A percentile compares a stretch with the other conserved stretches of the same genome.
phyloP scores from a whole-genome alignment of 2,113 vertebrate genomes.

The Nicator chloris region DNA sequence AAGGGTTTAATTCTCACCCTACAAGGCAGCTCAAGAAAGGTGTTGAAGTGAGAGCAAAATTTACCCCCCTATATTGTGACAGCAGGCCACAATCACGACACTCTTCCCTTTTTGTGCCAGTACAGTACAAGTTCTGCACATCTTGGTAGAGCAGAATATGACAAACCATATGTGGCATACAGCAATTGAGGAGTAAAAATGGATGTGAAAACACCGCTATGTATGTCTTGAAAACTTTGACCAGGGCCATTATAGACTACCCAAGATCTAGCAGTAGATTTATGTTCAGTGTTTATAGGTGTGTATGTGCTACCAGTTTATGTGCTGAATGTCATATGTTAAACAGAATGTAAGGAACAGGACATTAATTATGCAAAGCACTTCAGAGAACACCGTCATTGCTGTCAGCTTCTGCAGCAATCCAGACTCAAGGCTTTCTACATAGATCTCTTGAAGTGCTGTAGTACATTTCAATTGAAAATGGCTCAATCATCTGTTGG shows the following conservation, averaged over 20 bases:
- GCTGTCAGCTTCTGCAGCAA: not conserved
- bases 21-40: not conserved
- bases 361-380: not conserved
- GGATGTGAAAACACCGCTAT: not conserved
- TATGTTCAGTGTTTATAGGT: constrained; percentile 27
- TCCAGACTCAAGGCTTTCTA: not conserved
- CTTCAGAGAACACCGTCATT: not conserved
- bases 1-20: not conserved
- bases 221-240: not conserved
- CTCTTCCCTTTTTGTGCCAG: not conserved
- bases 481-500: not conserved
- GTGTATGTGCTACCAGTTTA: constrained; percentile 6
- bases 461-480: not conserved
- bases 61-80: not conserved
- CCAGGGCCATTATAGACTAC: not conserved
- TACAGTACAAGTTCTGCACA: not conserved
- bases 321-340: constrained; percentile 50
- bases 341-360: constrained; percentile 9
- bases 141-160: not conserved
- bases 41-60: not conserved
- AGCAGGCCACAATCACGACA: not conserved
- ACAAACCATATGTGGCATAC: not conserved
- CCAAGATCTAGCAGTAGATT: not conserved
- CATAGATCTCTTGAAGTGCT: not conserved
- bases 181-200: not conserved